Percentiles rank a stretch among this genome's conserved stretches.
Evolutionary conservation across 2,113 vertebrate genomes (phyloP).

Genomic region (Asarcornis scutulata): DNA sequence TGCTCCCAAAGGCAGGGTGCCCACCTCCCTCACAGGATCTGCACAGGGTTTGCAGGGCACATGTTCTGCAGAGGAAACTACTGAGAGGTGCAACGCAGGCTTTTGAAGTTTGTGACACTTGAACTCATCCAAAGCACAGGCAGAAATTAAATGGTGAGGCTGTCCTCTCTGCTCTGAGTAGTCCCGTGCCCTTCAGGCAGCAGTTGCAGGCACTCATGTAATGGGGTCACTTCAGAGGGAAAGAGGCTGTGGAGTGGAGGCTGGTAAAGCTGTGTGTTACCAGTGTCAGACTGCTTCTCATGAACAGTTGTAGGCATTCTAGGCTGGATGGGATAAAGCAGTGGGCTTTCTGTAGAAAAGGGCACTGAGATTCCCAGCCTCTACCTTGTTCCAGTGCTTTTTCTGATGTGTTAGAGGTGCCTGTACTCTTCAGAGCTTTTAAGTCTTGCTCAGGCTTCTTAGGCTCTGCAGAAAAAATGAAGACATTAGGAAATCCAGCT

Average conservation of each 20-base stretch:
- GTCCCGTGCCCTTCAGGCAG: neutral
- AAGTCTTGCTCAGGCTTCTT: constrained; percentile 43
- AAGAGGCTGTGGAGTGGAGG: neutral
- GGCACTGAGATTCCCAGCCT: neutral
- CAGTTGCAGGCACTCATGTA: accelerated
- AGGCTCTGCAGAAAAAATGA: constrained; percentile 45
- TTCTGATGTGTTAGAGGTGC: accelerated
- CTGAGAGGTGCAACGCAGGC: neutral
- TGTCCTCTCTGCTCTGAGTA: neutral
- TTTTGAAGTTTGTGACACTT: neutral
- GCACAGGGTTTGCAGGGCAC: neutral
- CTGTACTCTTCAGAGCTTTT: neutral
- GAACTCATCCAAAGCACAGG: neutral
- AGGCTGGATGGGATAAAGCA: too few species aligned
- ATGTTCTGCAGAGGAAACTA: neutral
- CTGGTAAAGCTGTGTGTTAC: neutral
- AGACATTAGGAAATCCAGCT: neutral
- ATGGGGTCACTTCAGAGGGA: neutral
- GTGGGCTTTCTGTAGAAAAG: neutral
- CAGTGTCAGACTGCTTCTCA: neutral
- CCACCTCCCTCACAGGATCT: neutral
- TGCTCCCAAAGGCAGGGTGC: neutral
- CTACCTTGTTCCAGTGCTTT: constrained; percentile 22
- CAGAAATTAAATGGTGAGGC: neutral
- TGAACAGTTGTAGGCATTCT: neutral